These are phyloP conservation scores for Thymelicus sylvestris DNA, from an alignment of 2,888 invertebrate genomes.

Conservation along the genomic window DNA sequence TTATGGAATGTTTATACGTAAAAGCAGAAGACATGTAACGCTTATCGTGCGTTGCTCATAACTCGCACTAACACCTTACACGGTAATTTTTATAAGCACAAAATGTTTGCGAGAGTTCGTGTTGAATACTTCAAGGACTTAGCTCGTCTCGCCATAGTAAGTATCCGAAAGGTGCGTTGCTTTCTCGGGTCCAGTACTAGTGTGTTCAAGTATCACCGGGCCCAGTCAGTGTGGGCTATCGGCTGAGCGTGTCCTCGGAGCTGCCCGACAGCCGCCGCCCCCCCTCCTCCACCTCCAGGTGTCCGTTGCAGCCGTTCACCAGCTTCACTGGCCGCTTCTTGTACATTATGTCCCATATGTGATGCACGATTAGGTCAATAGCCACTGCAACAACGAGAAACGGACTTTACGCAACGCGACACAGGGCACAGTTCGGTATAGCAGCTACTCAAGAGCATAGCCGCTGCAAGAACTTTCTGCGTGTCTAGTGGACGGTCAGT, in stretches of 20 bases:
- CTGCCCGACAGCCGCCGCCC: slow-evolving; percentile 74
- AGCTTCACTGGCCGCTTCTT: slow-evolving; percentile 69
- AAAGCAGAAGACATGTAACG: neutral
- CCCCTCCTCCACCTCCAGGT: slow-evolving; percentile 63
- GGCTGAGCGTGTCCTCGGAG: slow-evolving; percentile 80
- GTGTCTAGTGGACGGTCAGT: slow-evolving; percentile 24
- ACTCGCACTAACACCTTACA: neutral
- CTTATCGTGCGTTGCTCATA: neutral
- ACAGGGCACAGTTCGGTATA: slow-evolving; percentile 45
- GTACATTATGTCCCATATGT: slow-evolving; percentile 98
- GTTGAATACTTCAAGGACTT: neutral
- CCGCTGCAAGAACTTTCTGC: slow-evolving; percentile 72
- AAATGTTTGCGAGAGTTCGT: neutral
- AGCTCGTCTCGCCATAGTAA: neutral
- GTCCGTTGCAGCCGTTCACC: slow-evolving; percentile 72
- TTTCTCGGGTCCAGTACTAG: neutral
- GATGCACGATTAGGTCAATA: slow-evolving; percentile 99
- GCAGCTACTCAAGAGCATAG: slow-evolving; percentile 83
- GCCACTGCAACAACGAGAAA: slow-evolving; percentile 95
- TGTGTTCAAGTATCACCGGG: too few relatives aligned
- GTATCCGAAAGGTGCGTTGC: neutral
- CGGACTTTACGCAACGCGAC: slow-evolving; percentile 60
- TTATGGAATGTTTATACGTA: slow-evolving; percentile 2
- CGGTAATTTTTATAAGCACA: neutral
- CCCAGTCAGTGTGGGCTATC: slow-evolving; percentile 60